Evolutionary conservation across 2,888 invertebrate genomes (phyloP).

Genomic region (Pristionchus japonicus): DNA sequence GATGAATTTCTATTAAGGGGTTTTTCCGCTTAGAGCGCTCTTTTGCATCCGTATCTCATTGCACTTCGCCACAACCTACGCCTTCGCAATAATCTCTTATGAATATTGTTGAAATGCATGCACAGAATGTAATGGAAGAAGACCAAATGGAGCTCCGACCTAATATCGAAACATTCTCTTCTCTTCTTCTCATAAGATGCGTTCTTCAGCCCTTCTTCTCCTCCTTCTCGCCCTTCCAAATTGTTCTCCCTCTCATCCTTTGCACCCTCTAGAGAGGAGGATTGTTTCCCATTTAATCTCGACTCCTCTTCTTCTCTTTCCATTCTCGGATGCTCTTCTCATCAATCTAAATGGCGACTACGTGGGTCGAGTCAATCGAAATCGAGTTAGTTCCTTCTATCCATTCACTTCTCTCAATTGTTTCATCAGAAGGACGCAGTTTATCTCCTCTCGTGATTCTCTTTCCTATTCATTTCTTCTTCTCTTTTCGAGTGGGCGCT

Average conservation of each 20-base stretch:
- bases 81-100: no score
- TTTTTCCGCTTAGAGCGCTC: no score
- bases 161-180: neutral
- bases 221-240: neutral
- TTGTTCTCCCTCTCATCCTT: neutral
- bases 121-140: neutral
- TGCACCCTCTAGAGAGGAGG: neutral
- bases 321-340: constrained; percentile 33
- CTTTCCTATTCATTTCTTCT: neutral
- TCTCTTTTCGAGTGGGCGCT: constrained; percentile 18
- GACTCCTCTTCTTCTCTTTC: neutral
- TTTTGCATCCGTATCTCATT: neutral
- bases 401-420: neutral
- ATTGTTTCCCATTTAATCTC: constrained; percentile 34
- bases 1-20: no score
- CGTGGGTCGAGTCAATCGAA: neutral
- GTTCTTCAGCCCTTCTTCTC: neutral
- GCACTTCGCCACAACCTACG: no score
- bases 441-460: neutral
- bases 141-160: neutral
- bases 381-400: neutral
- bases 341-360: neutral
- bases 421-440: neutral
- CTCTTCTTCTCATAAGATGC: neutral
- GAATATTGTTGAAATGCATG: neutral